These are phyloP conservation scores for Synaphobranchus kaupii DNA, from an alignment of 2,797 vertebrate species.

Conservation along the genomic window DNA sequence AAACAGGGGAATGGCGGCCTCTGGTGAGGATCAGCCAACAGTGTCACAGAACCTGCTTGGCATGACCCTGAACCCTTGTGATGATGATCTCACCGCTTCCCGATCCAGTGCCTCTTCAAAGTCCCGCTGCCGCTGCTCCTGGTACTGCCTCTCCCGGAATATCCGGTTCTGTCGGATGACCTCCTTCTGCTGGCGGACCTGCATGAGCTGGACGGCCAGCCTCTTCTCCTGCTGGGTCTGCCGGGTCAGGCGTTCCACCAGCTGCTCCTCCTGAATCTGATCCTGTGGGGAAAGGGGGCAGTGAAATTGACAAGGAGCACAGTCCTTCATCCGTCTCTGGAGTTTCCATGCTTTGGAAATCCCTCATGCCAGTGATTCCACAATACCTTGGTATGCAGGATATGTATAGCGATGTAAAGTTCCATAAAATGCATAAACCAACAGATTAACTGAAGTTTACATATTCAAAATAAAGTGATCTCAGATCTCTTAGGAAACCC, in stretches of 20 bases:
- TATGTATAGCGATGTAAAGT: not conserved
- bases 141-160: constrained; percentile 85
- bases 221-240: constrained; percentile 87
- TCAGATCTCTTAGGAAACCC: not conserved
- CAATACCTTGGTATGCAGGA: not conserved
- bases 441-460: too few species aligned
- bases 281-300: constrained; percentile 67
- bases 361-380: not conserved
- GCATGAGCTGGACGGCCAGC: constrained; percentile 85
- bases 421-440: not conserved
- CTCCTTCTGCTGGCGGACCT: constrained; percentile 85
- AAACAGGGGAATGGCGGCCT: too few species aligned
- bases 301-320: not conserved
- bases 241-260: constrained; percentile 82
- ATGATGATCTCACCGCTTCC: constrained; percentile 80
- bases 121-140: constrained; percentile 80
- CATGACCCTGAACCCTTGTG: not conserved
- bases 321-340: not conserved
- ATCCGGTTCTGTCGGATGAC: constrained; percentile 85
- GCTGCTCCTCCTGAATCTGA: constrained; percentile 77
- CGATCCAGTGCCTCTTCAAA: constrained; percentile 85
- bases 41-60: not conserved
- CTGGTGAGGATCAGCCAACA: not conserved
- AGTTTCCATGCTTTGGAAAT: not conserved
- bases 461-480: not conserved